phyloP scores from a whole-genome alignment of 2,113 vertebrate genomes.

The Anolis carolinensis region DNA sequence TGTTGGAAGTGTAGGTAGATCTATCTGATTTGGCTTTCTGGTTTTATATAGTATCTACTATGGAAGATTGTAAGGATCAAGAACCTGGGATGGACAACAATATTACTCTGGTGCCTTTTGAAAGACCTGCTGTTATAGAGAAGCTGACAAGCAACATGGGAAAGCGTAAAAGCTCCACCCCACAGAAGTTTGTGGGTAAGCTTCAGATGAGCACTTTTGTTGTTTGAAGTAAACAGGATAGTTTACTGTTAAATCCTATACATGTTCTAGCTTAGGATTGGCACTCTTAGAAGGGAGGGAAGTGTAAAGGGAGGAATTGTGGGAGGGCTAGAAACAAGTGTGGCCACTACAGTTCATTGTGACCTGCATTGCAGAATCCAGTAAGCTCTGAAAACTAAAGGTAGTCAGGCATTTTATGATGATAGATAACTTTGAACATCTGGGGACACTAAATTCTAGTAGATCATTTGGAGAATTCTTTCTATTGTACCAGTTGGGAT shows the following conservation, averaged over 20 bases:
- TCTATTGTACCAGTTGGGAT: constrained; percentile 1
- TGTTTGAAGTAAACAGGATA: constrained; percentile 17
- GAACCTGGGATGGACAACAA: constrained; percentile 87
- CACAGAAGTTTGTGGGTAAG: constrained; percentile 99
- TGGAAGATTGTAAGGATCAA: constrained; percentile 89
- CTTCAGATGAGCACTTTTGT: constrained; percentile 64
- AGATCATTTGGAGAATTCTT: neutral
- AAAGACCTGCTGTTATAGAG: constrained; percentile 97
- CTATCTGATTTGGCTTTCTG: constrained; percentile 74
- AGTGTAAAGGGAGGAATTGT: neutral
- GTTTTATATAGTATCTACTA: constrained; percentile 80
- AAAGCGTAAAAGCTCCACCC: constrained; percentile 99
- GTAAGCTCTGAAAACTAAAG: neutral
- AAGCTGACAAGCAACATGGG: constrained; percentile 93
- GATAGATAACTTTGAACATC: neutral
- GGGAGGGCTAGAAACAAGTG: constrained; percentile 4
- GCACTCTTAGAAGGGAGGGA: neutral
- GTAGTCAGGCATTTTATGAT: neutral
- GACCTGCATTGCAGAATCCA: neutral
- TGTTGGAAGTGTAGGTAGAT: constrained; percentile 59
- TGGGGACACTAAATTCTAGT: neutral
- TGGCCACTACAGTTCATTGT: neutral
- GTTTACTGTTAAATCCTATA: constrained; percentile 4
- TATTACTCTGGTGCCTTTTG: constrained; percentile 88
- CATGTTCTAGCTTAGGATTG: constrained; percentile 9